Base-by-base conservation (phyloP, 1,140 invertebrate species). In the Papilio machaon region DNA sequence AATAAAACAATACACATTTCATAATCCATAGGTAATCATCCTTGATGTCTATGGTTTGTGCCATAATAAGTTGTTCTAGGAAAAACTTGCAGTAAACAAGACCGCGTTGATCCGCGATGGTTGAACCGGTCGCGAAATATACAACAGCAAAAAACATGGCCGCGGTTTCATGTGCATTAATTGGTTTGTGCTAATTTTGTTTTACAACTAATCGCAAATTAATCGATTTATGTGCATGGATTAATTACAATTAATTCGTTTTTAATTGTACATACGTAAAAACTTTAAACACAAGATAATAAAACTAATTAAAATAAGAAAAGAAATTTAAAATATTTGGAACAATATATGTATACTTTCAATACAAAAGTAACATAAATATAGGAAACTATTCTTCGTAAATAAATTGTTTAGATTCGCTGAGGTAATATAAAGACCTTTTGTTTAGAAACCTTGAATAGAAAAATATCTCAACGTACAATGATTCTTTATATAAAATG, bases 31-130 rank as follows among this genome's bases (percentile, higher is more conserved):
- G 82, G 81, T 80, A 73, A 80, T 67, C 67, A 76, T 80, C 73
- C 64, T 84, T 80, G 70, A 30, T 73, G 54, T 75, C 79, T 64
- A 82, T 84, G 86, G 64, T 87, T 86, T 85, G 82, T 79, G 80
- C 82, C 85, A 82, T 87, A 87, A 84, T 78, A 83, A 84, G 83
- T 73, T 47, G 75, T 88, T 88, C 87, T 86, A 82, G 80, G 87
- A 88, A 88, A 82, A 47, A 52, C 80, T 47, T 49, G 80, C 52
- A 80, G 83, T 84, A 85, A 85, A 84, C 80, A 80, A 83, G 84
- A 70, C 85, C 81, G 79, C 52, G 79, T 74, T 58, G 60, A 64
- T 64, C 60, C 19, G 30, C 19, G 83, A 82, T 83, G 73, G 80
- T 84, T 83, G 83, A 82, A 87, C 85, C 80, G 81, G 82, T 82